A percentile compares a stretch with the other conserved stretches of the same genome.
phyloP scores from a whole-genome alignment of 2,113 vertebrate species.

The Numida meleagris region DNA sequence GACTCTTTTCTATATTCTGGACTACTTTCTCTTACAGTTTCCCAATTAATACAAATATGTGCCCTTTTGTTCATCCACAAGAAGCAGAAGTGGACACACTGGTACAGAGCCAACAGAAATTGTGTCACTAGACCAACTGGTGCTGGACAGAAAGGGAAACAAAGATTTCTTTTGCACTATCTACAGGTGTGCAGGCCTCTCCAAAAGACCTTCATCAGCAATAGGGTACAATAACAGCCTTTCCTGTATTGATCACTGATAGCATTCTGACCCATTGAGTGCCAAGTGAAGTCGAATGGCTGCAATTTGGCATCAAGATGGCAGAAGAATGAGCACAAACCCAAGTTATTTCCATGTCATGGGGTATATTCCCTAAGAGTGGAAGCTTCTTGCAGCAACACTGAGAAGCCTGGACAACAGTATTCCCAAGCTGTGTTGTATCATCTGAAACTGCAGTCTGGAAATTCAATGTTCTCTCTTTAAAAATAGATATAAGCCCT shows the following conservation, averaged over 20 bases:
- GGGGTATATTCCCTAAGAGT: rapidly evolving
- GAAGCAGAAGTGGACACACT: neutral
- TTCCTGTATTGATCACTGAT: neutral
- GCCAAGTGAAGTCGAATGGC: neutral
- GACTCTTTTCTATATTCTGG: neutral
- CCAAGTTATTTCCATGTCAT: rapidly evolving
- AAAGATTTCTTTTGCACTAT: neutral
- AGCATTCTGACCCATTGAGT: neutral
- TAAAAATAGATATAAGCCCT: neutral
- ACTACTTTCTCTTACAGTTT: neutral
- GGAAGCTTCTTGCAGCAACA: neutral
- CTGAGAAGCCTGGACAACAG: neutral
- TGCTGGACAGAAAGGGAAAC: no score
- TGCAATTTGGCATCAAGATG: neutral
- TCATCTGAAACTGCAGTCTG: neutral
- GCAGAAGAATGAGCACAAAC: rapidly evolving
- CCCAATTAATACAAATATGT: neutral
- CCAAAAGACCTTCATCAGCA: no score
- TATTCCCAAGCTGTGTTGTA: neutral
- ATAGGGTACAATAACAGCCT: neutral
- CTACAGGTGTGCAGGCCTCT: neutral
- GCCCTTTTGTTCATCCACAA: neutral
- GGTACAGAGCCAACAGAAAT: neutral
- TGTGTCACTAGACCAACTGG: neutral
- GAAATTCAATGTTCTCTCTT: neutral